Conservation (phyloP, 2,113 vertebrate genomes). For the Microcebus griseorufus region DNA sequence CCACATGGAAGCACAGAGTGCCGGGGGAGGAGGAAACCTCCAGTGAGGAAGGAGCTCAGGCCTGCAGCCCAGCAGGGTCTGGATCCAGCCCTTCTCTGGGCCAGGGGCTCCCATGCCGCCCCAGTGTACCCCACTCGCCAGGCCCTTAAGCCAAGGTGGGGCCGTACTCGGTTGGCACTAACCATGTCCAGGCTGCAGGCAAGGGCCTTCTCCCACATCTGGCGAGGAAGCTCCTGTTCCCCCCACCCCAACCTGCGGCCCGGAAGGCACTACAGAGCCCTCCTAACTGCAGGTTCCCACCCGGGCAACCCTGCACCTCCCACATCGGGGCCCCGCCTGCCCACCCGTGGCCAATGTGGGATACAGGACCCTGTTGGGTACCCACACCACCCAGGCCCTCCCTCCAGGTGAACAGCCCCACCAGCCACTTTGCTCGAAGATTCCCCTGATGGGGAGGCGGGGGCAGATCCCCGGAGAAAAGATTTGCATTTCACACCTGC, state of each 20-base stretch:
- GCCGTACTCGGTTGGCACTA: fast-evolving
- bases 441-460: not conserved
- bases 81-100: not conserved
- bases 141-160: not conserved
- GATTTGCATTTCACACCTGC: too few relatives aligned
- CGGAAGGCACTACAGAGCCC: not conserved
- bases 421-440: not conserved
- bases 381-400: not conserved
- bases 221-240: too few relatives aligned
- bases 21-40: fast-evolving
- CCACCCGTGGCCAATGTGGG: fast-evolving
- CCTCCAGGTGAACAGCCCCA: not conserved
- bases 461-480: not conserved
- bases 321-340: not conserved
- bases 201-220: not conserved
- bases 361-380: not conserved
- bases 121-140: not conserved
- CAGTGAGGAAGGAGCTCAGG: not conserved
- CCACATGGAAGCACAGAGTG: fast-evolving
- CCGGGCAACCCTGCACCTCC: not conserved
- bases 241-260: not conserved
- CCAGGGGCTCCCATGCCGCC: not conserved
- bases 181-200: not conserved
- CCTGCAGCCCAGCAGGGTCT: too few relatives aligned
- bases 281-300: not conserved